phyloP scores from a whole-genome alignment of 1,140 invertebrate species.

The Pinna nobilis region DNA sequence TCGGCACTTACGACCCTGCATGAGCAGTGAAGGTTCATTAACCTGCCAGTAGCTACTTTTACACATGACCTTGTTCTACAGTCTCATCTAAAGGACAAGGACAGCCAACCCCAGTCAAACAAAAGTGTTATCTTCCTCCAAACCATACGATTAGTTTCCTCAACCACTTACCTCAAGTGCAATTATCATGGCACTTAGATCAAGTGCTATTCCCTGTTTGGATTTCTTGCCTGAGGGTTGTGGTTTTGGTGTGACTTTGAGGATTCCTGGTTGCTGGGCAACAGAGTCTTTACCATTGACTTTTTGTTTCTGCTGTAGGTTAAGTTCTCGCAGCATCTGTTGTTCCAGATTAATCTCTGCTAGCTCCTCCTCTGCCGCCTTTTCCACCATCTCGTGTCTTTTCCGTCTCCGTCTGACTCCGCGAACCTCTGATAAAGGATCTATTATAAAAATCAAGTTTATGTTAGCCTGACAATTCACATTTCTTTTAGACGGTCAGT shows the following conservation, averaged over 20 bases:
- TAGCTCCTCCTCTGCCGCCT: slow-evolving; percentile 68
- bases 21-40: no score
- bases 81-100: no score
- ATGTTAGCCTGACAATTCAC: neutral
- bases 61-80: no score
- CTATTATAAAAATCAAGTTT: neutral
- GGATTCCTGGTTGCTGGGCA: slow-evolving; percentile 23
- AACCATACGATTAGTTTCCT: no score
- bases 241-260: slow-evolving; percentile 16
- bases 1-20: no score
- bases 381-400: slow-evolving; percentile 63
- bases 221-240: slow-evolving; percentile 60
- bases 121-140: no score
- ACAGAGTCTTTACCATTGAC: neutral
- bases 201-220: slow-evolving; percentile 65
- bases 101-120: no score
- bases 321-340: slow-evolving; percentile 65
- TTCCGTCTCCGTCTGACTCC: slow-evolving; percentile 57
- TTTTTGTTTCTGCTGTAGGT: slow-evolving; percentile 42
- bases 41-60: no score
- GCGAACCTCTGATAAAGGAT: neutral
- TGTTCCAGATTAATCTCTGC: slow-evolving; percentile 70
- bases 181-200: slow-evolving; percentile 67
- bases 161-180: slow-evolving; percentile 58
- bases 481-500: no score